These are phyloP conservation scores for Holacanthella duospinosa DNA, from an alignment of 2,888 invertebrate genomes.

Conservation along the genomic window DNA sequence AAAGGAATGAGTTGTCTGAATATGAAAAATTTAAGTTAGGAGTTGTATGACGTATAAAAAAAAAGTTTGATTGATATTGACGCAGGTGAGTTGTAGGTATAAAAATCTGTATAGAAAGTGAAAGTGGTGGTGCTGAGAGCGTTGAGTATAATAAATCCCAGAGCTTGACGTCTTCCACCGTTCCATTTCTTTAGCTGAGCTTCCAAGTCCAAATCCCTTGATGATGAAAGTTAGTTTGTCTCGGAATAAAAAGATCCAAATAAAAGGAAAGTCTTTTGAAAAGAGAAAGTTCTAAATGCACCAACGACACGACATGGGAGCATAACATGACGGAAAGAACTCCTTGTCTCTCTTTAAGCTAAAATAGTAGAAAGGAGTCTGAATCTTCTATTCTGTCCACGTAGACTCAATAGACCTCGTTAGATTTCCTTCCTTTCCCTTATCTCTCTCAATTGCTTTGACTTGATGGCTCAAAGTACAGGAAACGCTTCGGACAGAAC, in stretches of 20 bases:
- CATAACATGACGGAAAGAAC: background rate
- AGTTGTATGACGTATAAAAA: no score
- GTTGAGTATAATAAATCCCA: no score
- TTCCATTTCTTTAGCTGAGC: no score
- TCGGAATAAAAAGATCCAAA: background rate
- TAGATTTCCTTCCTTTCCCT: constrained; percentile 15
- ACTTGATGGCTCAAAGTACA: no score
- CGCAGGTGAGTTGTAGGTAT: no score
- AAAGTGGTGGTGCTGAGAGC: no score
- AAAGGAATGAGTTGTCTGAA: no score
- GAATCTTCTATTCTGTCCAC: constrained; percentile 25
- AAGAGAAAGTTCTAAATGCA: background rate
- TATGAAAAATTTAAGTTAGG: no score
- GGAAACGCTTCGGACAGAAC: no score
- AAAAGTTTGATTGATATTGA: no score
- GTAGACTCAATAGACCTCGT: constrained; percentile 35
- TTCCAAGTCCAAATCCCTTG: background rate
- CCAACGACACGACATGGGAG: background rate
- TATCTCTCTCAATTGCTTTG: background rate
- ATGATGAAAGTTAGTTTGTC: background rate
- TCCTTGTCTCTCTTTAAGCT: background rate
- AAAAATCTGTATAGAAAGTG: no score
- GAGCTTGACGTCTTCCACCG: no score
- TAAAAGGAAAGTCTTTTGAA: background rate
- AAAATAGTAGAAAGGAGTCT: background rate